Base-by-base conservation (phyloP, 2,888 invertebrate genomes). In the Punctoribates punctum region DNA sequence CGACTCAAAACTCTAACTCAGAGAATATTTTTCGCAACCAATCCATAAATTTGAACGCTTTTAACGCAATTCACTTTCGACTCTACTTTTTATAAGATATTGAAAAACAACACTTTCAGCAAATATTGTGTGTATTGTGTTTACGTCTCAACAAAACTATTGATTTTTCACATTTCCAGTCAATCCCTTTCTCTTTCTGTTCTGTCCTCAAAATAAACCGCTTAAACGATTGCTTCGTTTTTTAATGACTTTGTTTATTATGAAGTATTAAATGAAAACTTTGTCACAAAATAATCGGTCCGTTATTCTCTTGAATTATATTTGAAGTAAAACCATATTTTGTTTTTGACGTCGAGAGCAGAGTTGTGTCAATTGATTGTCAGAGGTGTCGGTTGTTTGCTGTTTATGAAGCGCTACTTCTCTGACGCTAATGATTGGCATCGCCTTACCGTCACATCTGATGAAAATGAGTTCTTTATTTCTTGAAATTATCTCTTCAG, bases 401-500 rank as follows among this genome's bases (percentile, higher is more conserved):
- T 65, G 27, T 34, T 65, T 34, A 65, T 34, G 27, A 65, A 65
- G 29, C 13, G 60, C 60, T 54, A 5, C 27, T 13, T 15, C 34
- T 38, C 29, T 17, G 2, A 25, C 23, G 42, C n/a, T 46, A 70
- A 42, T 70, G n/a, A 70, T 70, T 70, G 70, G 70, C 23, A 70
- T 70, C 23, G 23, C 42, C 13, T 25, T 46, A 38, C 42, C 70
- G 70, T 34, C 42, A 70, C 70, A 70, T 70, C 42, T 23, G 70
- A 70, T 70, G 65, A 70, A 46, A 70, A 70, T 42, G 70, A 70
- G 42, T 70, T 13, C 42, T 70, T 70, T 70, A 70, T 70, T 67
- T 70, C 70, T 25, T 70, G n/a, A 42, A 70, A 70, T 34, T 70
- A 34, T 42, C 70, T 70, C 34, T 70, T 42, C 8, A 70, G 42